These are phyloP conservation scores for Archocentrus centrarchus DNA, from an alignment of 2,113 vertebrate species.

Conservation along the genomic window DNA sequence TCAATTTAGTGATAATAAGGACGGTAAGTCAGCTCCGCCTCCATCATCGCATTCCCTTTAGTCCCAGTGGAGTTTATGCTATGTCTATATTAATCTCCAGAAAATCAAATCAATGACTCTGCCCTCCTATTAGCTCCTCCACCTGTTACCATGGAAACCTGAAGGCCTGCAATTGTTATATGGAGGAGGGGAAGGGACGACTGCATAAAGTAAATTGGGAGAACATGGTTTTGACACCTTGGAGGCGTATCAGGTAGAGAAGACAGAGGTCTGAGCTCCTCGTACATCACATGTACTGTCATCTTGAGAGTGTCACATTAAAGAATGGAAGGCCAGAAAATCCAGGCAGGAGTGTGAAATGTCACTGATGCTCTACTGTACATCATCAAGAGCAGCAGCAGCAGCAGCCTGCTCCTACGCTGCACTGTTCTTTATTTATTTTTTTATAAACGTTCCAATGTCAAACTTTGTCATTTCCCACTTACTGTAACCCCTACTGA, in stretches of 20 bases:
- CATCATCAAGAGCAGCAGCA: slow-evolving; percentile 4
- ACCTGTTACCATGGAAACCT: slow-evolving; percentile 72
- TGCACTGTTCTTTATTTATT: not conserved
- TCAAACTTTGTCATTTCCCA: slow-evolving; percentile 32
- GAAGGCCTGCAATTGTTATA: slow-evolving; percentile 58
- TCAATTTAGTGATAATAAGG: slow-evolving; percentile 10
- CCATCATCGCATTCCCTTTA: not conserved
- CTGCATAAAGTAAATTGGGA: slow-evolving; percentile 24
- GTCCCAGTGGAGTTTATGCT: slow-evolving; percentile 36
- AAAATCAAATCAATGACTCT: slow-evolving; percentile 68
- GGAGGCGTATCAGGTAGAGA: not conserved
- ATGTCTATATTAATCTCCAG: slow-evolving; percentile 64
- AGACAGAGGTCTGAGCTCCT: slow-evolving; percentile 27
- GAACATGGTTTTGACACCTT: slow-evolving; percentile 27
- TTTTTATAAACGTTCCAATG: slow-evolving; percentile 16
- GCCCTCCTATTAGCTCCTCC: slow-evolving; percentile 53
- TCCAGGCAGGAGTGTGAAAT: slow-evolving; percentile 29
- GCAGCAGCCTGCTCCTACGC: not conserved
- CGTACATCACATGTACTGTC: slow-evolving; percentile 33
- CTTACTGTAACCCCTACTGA: slow-evolving; percentile 28
- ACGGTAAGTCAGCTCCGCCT: slow-evolving; percentile 23
- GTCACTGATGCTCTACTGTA: slow-evolving; percentile 32
- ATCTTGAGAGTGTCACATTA: slow-evolving; percentile 40
- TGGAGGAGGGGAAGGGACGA: not conserved
- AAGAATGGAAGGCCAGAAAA: slow-evolving; percentile 24